These are phyloP conservation scores for Dynastes hyllus DNA, from an alignment of 2,888 invertebrate species.

Conservation along the genomic window DNA sequence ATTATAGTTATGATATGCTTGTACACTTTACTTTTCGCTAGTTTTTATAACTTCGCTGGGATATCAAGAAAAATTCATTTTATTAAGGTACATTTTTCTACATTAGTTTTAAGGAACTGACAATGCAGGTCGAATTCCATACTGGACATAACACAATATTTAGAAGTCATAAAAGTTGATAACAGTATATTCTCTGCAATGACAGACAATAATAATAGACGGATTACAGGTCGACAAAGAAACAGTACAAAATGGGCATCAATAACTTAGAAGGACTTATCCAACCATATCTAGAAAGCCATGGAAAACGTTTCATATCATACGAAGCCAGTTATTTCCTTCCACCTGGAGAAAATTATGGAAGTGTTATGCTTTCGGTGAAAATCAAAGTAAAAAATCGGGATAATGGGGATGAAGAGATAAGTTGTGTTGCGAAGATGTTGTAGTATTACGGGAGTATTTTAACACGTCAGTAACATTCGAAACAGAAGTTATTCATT, in stretches of 20 bases:
- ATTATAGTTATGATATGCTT: no score
- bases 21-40: no score
- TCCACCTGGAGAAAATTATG: constrained; percentile 76
- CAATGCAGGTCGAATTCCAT: no score
- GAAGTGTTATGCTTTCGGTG: constrained; percentile 72
- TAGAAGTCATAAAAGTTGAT: no score
- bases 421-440: constrained; percentile 73
- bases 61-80: no score
- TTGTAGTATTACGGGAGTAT: constrained; percentile 70
- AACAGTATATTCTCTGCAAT: no score
- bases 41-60: no score
- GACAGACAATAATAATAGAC: no score
- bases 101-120: no score
- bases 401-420: constrained; percentile 57
- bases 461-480: constrained; percentile 73
- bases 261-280: constrained; percentile 28
- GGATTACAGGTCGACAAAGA: no score
- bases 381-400: constrained; percentile 62
- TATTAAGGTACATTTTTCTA: no score
- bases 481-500: constrained; percentile 73
- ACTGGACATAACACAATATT: no score
- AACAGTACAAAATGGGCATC: constrained; percentile 9
- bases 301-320: constrained; percentile 4
- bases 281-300: neutral
- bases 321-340: constrained; percentile 68